A percentile compares a stretch with the other conserved stretches of the same genome.
These are phyloP conservation scores for Papilio polytes DNA, from an alignment of 1,140 invertebrate genomes.

Conservation along the genomic window DNA sequence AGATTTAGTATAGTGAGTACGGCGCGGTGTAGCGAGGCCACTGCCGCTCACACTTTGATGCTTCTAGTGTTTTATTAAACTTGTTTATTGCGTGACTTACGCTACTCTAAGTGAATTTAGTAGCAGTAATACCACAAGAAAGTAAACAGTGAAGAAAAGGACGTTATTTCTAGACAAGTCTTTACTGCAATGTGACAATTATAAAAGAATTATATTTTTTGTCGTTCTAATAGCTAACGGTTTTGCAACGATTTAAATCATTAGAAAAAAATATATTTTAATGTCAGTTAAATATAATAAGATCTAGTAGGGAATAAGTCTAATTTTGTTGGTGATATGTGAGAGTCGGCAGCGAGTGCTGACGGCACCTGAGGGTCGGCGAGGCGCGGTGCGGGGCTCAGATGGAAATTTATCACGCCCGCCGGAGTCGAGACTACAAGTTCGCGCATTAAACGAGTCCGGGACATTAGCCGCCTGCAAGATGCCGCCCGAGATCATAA, in stretches of 20 bases:
- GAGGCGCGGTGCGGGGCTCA: slow-evolving; percentile 55
- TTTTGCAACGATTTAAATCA: too few species aligned
- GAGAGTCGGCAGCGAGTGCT: slow-evolving; percentile 39
- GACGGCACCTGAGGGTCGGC: slow-evolving; percentile 54
- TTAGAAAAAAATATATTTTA: background rate
- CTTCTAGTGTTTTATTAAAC: slow-evolving; percentile 8
- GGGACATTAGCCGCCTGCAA: slow-evolving; percentile 82
- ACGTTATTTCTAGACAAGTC: too few species aligned
- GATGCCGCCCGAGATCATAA: slow-evolving; percentile 83
- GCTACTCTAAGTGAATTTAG: background rate
- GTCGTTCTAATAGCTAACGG: too few species aligned
- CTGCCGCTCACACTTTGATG: slow-evolving; percentile 40
- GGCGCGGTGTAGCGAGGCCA: slow-evolving; percentile 61
- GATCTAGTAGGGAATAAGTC: background rate
- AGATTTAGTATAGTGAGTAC: slow-evolving; percentile 70
- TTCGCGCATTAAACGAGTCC: slow-evolving; percentile 83
- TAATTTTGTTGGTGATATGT: slow-evolving; percentile 37
- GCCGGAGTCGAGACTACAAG: slow-evolving; percentile 80
- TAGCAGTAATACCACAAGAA: too few species aligned
- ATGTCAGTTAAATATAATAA: background rate
- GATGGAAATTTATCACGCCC: slow-evolving; percentile 81
- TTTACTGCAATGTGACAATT: background rate
- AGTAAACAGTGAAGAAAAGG: too few species aligned
- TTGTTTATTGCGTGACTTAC: background rate
- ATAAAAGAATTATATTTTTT: too few species aligned